Conservation (phyloP, 35 echinoderm and acorn worm genomes). For the Ophioderma brevispina region DNA sequence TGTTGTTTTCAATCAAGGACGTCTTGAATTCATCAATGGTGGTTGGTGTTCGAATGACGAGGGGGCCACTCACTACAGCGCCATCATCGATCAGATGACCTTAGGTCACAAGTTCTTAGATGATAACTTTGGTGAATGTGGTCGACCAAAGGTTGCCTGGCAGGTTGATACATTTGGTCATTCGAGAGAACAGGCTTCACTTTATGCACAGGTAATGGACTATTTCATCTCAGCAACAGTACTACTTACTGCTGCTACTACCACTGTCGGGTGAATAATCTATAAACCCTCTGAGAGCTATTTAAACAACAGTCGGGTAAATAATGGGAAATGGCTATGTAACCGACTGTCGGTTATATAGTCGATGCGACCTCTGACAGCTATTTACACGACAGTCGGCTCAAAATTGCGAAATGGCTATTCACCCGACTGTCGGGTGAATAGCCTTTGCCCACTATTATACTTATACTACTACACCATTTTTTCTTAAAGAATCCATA, state of each 20-base stretch:
- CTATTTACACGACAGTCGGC: too few relatives aligned
- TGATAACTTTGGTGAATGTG: conserved; percentile 96
- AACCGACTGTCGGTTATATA: background rate
- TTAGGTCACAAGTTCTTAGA: conserved; percentile 77
- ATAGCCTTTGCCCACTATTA: too few relatives aligned
- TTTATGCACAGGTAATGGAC: conserved; percentile 81
- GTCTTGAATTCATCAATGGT: conserved; percentile 97
- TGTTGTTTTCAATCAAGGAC: conserved; percentile 50
- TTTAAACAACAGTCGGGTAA: too few relatives aligned
- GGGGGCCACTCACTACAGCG: conserved; percentile 93
- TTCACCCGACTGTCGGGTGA: too few relatives aligned
- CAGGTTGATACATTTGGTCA: conserved; percentile 99
- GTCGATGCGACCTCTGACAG: background rate
- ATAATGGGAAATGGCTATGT: too few relatives aligned
- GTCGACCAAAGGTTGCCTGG: conserved; percentile 79
- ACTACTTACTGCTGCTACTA: background rate
- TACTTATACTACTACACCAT: too few relatives aligned
- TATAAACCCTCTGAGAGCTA: background rate
- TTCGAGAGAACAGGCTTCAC: conserved; percentile 89
- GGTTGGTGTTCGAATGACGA: conserved; percentile 99
- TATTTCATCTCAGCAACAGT: background rate
- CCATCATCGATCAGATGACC: conserved; percentile 99
- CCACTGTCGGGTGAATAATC: background rate
- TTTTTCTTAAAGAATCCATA: too few relatives aligned
- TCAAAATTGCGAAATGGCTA: too few relatives aligned